phyloP scores from a whole-genome alignment of 2,113 vertebrate genomes.

The Strigops habroptila region DNA sequence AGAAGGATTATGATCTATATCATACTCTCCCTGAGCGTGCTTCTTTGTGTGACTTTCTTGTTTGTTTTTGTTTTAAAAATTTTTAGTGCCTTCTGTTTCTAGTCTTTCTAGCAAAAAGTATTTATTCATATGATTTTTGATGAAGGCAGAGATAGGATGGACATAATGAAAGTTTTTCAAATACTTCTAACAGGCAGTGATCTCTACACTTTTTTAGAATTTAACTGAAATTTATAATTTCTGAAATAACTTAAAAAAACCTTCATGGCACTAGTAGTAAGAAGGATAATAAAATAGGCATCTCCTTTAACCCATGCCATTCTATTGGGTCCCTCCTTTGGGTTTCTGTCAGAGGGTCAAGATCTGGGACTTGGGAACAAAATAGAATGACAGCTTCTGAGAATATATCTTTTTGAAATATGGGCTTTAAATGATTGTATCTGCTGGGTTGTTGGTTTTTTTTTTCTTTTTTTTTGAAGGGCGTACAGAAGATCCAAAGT shows the following conservation, averaged over 20 bases:
- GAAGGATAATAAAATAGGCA: neutral
- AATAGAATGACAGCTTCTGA: neutral
- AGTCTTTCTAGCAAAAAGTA: neutral
- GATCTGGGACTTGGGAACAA: neutral
- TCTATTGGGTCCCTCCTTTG: neutral
- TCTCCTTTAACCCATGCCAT: neutral
- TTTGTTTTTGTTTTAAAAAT: neutral
- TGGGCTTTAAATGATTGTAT: neutral
- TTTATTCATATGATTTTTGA: neutral
- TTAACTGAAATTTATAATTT: neutral
- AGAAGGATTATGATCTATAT: neutral
- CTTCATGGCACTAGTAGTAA: neutral
- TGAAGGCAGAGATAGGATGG: neutral
- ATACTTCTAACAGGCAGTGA: neutral
- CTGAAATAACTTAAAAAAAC: neutral
- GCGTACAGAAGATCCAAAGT: neutral
- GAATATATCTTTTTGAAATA: neutral
- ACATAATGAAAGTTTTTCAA: neutral
- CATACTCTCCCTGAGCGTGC: rapidly evolving
- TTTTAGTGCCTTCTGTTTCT: neutral
- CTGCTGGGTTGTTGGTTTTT: neutral
- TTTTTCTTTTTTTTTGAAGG: neutral
- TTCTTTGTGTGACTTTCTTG: neutral
- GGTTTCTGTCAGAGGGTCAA: neutral
- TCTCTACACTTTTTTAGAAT: neutral